These are phyloP conservation scores for Myzus persicae DNA, from an alignment of 1,140 invertebrate genomes.

Conservation along the genomic window DNA sequence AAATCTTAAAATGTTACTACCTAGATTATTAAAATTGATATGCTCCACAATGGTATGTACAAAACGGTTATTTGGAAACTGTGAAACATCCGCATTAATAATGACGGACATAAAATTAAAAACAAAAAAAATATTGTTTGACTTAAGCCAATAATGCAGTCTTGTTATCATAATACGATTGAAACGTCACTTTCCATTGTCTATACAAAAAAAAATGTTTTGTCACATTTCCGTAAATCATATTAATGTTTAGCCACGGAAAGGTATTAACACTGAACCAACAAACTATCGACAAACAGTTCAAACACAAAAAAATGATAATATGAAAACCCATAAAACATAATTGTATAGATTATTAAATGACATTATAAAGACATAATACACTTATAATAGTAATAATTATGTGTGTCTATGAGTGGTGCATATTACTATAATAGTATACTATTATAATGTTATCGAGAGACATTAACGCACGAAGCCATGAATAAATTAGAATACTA, in stretches of 20 bases:
- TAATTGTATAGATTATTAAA: slow-evolving; percentile 4
- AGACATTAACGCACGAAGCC: neutral
- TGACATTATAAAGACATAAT: neutral
- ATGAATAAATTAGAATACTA: neutral
- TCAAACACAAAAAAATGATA: neutral
- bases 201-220: neutral
- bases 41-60: no score
- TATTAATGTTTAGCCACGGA: neutral
- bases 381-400: neutral
- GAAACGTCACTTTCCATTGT: neutral
- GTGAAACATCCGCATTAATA: neutral
- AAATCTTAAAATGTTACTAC: neutral
- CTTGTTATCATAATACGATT: neutral
- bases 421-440: neutral
- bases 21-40: no score
- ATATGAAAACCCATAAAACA: neutral
- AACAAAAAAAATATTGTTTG: neutral
- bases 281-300: neutral
- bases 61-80: neutral
- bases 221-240: neutral
- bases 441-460: neutral
- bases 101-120: neutral
- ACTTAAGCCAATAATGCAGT: neutral
- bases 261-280: neutral
- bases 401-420: no score